A percentile compares a stretch with the other conserved stretches of the same genome.
These are phyloP conservation scores for Himantopus leucocephalus DNA, from an alignment of 2,113 vertebrate species.

Conservation along the genomic window DNA sequence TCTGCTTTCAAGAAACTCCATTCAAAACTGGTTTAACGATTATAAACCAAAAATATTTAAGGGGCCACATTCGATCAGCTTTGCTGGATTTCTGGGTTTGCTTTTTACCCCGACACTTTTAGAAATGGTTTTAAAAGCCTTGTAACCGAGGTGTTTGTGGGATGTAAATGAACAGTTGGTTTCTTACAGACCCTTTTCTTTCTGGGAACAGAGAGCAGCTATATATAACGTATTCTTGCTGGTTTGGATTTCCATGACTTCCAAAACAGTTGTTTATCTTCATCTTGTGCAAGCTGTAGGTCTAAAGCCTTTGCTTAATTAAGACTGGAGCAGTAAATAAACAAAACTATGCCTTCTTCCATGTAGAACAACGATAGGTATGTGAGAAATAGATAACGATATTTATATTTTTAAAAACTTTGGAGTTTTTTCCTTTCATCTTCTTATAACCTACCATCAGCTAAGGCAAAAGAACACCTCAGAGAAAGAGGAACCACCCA, in stretches of 20 bases:
- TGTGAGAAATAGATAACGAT: slow-evolving; percentile 14
- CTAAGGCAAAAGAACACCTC: neutral
- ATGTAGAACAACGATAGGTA: neutral
- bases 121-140: neutral
- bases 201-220: neutral
- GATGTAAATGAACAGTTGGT: neutral
- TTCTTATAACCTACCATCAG: neutral
- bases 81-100: neutral
- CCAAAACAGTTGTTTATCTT: neutral
- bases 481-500: neutral
- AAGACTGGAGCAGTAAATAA: slow-evolving; percentile 30
- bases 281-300: neutral
- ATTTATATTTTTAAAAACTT: neutral
- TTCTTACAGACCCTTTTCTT: neutral
- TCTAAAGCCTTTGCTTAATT: slow-evolving; percentile 13
- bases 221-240: neutral
- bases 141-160: neutral
- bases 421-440: slow-evolving; percentile 1
- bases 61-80: too few species aligned
- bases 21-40: neutral
- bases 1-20: neutral
- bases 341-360: neutral
- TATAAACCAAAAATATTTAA: neutral
- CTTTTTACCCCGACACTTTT: neutral
- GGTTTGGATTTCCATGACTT: neutral